These are phyloP conservation scores for Spea bombifrons DNA, from an alignment of 2,113 vertebrate genomes.

Conservation along the genomic window DNA sequence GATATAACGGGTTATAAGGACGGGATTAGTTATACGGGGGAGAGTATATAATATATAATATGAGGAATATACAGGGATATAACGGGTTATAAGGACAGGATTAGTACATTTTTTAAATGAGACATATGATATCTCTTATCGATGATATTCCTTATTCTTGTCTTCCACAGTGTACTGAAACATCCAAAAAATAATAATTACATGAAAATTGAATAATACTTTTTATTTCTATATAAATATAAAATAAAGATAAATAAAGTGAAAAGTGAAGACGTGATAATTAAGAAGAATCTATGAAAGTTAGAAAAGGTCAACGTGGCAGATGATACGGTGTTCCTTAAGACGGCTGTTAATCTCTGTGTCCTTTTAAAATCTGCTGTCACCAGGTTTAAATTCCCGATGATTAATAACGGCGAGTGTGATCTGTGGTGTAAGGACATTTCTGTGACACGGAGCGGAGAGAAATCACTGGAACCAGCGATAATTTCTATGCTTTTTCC, in stretches of 20 bases:
- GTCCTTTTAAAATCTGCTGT: constrained; percentile 2
- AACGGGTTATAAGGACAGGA: too few species aligned
- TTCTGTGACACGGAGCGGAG: not conserved
- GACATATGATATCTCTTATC: too few species aligned
- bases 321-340: not conserved
- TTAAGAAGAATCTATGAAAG: not conserved
- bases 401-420: not conserved
- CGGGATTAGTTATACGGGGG: too few species aligned
- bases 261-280: not conserved
- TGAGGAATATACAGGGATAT: too few species aligned
- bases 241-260: not conserved
- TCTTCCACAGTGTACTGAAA: not conserved
- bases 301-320: not conserved
- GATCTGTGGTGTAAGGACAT: not conserved
- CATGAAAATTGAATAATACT: not conserved
- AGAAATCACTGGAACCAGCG: not conserved
- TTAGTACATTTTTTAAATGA: too few species aligned
- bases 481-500: not conserved
- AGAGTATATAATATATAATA: too few species aligned
- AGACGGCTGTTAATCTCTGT: constrained; percentile 2
- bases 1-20: too few species aligned
- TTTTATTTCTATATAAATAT: not conserved
- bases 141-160: not conserved
- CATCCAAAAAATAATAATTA: not conserved
- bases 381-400: not conserved